Evolutionary conservation across 2,888 invertebrate genomes (phyloP).

Genomic region (Chalcosyrphus nemorum): DNA sequence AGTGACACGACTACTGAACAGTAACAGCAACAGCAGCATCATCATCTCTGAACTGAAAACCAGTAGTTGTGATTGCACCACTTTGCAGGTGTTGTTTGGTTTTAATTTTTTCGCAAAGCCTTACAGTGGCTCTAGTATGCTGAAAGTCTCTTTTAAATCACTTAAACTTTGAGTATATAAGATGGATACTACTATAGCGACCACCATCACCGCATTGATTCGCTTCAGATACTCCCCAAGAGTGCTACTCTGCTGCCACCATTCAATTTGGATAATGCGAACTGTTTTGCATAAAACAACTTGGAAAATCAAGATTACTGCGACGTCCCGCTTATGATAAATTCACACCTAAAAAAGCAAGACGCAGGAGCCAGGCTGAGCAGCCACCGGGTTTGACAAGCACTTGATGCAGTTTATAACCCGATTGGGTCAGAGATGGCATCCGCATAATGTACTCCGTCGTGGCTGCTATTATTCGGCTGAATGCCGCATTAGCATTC

Average conservation of each 20-base stretch:
- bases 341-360: constrained; percentile 69
- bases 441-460: constrained; percentile 34
- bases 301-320: constrained; percentile 66
- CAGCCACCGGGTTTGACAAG: constrained; percentile 42
- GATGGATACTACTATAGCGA: constrained; percentile 8
- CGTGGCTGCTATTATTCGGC: neutral
- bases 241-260: constrained; percentile 20
- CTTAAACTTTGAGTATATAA: neutral
- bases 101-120: constrained; percentile 39
- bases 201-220: constrained; percentile 31
- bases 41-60: constrained; percentile 21
- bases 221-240: constrained; percentile 5
- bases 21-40: neutral
- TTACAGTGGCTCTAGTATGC: neutral
- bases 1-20: constrained; percentile 64
- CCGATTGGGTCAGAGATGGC: constrained; percentile 31
- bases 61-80: constrained; percentile 65
- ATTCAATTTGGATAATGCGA: constrained; percentile 73
- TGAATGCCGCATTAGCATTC: constrained; percentile 60
- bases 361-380: constrained; percentile 30
- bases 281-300: constrained; percentile 73
- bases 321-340: constrained; percentile 57
- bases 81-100: constrained; percentile 65
- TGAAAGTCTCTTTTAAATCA: no score
- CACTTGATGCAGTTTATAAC: constrained; percentile 62